These are phyloP conservation scores for Chiloscyllium punctatum DNA, from an alignment of 2,797 vertebrate genomes.

Conservation along the genomic window DNA sequence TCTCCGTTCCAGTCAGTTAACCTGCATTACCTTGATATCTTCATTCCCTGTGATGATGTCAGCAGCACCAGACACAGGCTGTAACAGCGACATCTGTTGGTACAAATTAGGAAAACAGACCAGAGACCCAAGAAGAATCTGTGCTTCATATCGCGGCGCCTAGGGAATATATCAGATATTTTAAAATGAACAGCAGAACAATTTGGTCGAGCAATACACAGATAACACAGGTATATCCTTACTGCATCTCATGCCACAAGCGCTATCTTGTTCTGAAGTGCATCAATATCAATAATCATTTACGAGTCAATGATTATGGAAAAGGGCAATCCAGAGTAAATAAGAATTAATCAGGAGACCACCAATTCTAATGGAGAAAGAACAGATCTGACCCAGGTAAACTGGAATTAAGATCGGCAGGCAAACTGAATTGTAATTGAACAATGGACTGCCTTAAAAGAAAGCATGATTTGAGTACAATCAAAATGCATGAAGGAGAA, in stretches of 20 bases:
- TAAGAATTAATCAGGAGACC: no score
- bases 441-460: not conserved
- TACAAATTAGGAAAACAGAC: slow-evolving; percentile 93
- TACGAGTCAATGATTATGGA: no score
- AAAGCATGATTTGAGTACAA: not conserved
- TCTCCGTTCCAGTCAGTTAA: slow-evolving; percentile 32
- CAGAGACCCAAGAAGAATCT: slow-evolving; percentile 86
- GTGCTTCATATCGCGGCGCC: slow-evolving; percentile 86
- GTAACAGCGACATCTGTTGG: slow-evolving; percentile 70
- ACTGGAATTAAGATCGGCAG: no score
- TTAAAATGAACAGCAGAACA: not conserved
- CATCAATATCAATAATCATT: no score
- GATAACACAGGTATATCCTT: not conserved
- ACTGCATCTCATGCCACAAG: not conserved
- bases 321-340: no score
- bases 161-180: slow-evolving; percentile 45
- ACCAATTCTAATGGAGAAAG: no score
- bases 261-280: not conserved
- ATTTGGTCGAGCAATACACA: not conserved
- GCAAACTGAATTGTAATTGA: not conserved
- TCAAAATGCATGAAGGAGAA: not conserved
- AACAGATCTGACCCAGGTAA: no score
- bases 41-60: slow-evolving; percentile 60
- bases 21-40: slow-evolving; percentile 75
- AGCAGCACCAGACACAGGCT: slow-evolving; percentile 56